phyloP scores from a whole-genome alignment of 2,888 invertebrate species.

The Alviniconcha strummeri region DNA sequence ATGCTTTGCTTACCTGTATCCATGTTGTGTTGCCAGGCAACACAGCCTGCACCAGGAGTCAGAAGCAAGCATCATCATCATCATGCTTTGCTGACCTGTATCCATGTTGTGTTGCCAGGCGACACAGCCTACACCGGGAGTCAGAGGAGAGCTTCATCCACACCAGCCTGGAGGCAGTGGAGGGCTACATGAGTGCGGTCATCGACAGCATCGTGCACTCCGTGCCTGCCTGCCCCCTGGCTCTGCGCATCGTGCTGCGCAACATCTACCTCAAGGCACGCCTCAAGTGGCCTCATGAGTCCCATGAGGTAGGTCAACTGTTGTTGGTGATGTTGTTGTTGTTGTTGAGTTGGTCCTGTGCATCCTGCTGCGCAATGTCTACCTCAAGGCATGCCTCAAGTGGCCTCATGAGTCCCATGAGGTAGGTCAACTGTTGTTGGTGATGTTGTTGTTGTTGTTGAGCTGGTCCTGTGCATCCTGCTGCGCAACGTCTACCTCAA shows the following conservation, averaged over 20 bases:
- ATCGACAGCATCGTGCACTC: conserved; percentile 50
- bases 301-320: conserved; percentile 46
- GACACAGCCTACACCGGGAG: conserved; percentile 48
- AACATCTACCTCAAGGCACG: conserved; percentile 49
- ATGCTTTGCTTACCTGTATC: neutral
- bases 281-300: conserved; percentile 52
- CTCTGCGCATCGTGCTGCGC: conserved; percentile 52
- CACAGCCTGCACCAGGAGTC: conserved; percentile 38
- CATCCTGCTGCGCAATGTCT: conserved; percentile 52
- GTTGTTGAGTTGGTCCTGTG: conserved; percentile 41
- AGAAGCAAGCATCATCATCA: neutral
- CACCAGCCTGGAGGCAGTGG: conserved; percentile 48
- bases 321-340: neutral
- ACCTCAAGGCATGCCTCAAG: conserved; percentile 47
- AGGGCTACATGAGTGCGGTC: conserved; percentile 48
- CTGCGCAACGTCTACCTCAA: conserved; percentile 50
- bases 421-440: conserved; percentile 36
- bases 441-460: neutral
- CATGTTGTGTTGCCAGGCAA: conserved; percentile 27
- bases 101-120: conserved; percentile 18
- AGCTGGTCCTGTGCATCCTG: conserved; percentile 45
- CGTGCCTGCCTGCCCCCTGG: conserved; percentile 47
- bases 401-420: conserved; percentile 54
- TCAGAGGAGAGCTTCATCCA: conserved; percentile 51
- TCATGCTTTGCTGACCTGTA: neutral